Evolutionary conservation across 1,140 invertebrate genomes (phyloP), one percentile per base, ranked within the genome.

Genomic region (Dendrolimus kikuchii): DNA sequence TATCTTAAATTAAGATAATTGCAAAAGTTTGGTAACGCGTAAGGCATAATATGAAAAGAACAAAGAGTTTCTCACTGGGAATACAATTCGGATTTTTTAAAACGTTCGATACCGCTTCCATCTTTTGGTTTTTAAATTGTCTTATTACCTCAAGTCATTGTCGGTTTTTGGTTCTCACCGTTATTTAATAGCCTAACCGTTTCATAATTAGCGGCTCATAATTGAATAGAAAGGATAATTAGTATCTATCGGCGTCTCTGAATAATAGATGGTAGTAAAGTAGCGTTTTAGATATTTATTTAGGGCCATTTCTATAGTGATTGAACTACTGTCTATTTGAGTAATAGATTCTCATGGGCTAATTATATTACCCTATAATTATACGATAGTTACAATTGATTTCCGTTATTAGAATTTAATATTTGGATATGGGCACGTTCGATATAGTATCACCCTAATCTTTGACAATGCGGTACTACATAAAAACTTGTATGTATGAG

Each of bases 151-250:
- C 47, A 43, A 42, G 59, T 71, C 53, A 81, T 81, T 81, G 80
- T 83, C 72, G 69, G 74, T 70, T 78, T 81, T 79, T 46, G 67
- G 74, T 81, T 83, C 79, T 78, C 77, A 82, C 79, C 70, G 62
- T 61, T 70, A 71, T 71, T 81, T 82, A 82, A 82, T 81, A 79
- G 68, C 71, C 72, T 69, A 77, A 75, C 74, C 57, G 71, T 78
- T 74, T 68, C 62, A 64, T 76, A 77, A 82, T 80, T 76, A 74
- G 66, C 62, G 67, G 68, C 60, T 70, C 60, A 68, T 76, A 73
- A 74, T 75, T 71, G 71, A 74, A 71, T 72, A 70, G 72, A 77
- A 75, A 73, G 63, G 71, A 82, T 76, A 77, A 79, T 77, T 55
- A 73, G 62, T 65, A 61, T 66, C 58, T 59, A 57, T 51, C 64